Percentiles rank a stretch among this genome's conserved stretches.
These are phyloP conservation scores for Oppia nitens DNA, from an alignment of 1,140 invertebrate species.

Conservation along the genomic window DNA sequence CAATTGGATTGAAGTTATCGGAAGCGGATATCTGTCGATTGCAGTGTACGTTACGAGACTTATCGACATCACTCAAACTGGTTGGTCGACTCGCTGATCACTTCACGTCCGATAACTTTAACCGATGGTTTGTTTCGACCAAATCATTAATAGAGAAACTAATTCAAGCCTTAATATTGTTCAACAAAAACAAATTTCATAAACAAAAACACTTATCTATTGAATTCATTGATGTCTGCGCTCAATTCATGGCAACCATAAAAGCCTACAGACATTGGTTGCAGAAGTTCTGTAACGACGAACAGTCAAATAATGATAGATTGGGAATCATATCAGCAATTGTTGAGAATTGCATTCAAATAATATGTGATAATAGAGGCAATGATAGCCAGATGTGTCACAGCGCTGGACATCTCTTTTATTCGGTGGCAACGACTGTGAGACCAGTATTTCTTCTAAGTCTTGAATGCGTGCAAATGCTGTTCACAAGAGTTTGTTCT, in stretches of 20 bases:
- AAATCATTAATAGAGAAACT: conserved; percentile 9
- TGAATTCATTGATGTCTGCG: conserved; percentile 21
- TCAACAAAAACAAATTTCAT: conserved; percentile 1
- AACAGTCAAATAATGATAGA: conserved; percentile 24
- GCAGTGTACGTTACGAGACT: conserved; percentile 40
- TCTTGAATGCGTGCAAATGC: conserved; percentile 31
- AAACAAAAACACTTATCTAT: background rate
- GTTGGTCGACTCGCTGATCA: conserved; percentile 40
- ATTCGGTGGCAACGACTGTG: conserved; percentile 38
- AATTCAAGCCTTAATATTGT: conserved; percentile 1
- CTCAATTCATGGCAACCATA: conserved; percentile 44
- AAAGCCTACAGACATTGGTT: conserved; percentile 48
- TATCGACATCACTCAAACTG: conserved; percentile 42
- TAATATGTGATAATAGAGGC: conserved; percentile 24
- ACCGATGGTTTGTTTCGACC: conserved; percentile 17
- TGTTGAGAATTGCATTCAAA: conserved; percentile 24
- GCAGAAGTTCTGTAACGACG: conserved; percentile 26
- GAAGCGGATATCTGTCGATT: conserved; percentile 24
- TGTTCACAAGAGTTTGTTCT: conserved; percentile 24
- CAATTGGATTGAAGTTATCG: background rate
- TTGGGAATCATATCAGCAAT: conserved; percentile 27
- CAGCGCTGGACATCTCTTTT: conserved; percentile 40
- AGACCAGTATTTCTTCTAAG: conserved; percentile 37
- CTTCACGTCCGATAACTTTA: conserved; percentile 35
- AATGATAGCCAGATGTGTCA: conserved; percentile 35